Evolutionary conservation across 2,113 vertebrate genomes (phyloP).

Genomic region (Notarius quadriscutis): DNA sequence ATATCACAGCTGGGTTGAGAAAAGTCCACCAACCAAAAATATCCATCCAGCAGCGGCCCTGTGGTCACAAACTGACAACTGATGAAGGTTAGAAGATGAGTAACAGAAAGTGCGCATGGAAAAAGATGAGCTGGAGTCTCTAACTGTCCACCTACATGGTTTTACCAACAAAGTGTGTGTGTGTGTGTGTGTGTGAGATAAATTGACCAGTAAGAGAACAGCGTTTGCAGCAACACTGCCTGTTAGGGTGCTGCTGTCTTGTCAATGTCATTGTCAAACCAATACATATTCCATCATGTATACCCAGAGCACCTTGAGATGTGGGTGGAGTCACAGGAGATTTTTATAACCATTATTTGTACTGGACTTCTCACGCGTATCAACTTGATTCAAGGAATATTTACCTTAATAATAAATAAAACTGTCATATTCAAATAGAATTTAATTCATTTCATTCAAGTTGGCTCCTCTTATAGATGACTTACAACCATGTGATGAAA

Average conservation of each 20-base stretch:
- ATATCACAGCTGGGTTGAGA: not conserved
- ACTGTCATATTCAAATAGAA: not conserved
- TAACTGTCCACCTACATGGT: slow-evolving; percentile 20
- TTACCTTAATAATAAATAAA: not conserved
- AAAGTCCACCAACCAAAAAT: slow-evolving; percentile 25
- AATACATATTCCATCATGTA: not conserved
- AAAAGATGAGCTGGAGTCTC: not conserved
- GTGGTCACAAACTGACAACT: slow-evolving; percentile 1
- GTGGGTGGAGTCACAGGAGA: not conserved
- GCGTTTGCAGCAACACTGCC: not conserved
- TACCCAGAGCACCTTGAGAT: not conserved
- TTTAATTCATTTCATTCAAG: not conserved
- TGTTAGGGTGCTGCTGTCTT: too few relatives aligned
- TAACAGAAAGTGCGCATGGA: not conserved
- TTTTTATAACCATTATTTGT: not conserved
- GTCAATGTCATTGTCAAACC: too few relatives aligned
- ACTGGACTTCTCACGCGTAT: not conserved
- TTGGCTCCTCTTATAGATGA: too few relatives aligned
- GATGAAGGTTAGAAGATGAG: not conserved
- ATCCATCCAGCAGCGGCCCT: not conserved
- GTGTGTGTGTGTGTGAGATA: not conserved
- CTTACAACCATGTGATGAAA: too few relatives aligned
- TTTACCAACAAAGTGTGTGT: slow-evolving; percentile 7
- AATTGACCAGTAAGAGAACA: not conserved
- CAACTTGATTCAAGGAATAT: not conserved